Evolutionary conservation across 2,888 invertebrate genomes (phyloP), one percentile per base, ranked within the genome.

Genomic region (Microctonus hyperodae): DNA sequence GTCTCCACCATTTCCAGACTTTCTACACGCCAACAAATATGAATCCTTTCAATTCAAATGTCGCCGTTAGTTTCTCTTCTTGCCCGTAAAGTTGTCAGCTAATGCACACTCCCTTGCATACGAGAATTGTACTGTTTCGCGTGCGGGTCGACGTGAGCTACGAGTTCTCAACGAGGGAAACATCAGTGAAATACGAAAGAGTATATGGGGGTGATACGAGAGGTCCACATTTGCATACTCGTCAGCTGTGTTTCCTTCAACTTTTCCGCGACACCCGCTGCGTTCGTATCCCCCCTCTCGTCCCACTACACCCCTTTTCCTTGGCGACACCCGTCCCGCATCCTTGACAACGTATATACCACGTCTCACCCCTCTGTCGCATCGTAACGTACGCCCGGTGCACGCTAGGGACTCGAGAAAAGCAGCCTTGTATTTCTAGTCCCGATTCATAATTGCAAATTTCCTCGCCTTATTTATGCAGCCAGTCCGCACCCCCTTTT

Each of bases 381-480:
- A 48, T n/a, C 48, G 37, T 53, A 37, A 63, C 68, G 55, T 55
- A 35, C 63, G 59, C 57, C 56, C 56, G 55, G 44, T 64, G 67
- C 59, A 57, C 58, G 51, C 65, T 53, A 56, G 64, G 65, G 63
- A 65, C 56, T 37, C 70, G 75, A 78, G 79, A 76, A 77, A 77
- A 74, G 75, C 75, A 72, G 73, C 74, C 77, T 74, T 82, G 83
- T 82, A 82, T 81, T 83, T 82, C 83, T 79, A 79, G 80, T 78
- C 79, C 73, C 76, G 78, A 83, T 83, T 83, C 83, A 83, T 83
- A 83, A 83, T 84, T 84, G 83, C 83, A 83, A 83, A 83, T 83
- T 83, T 83, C 80, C 77, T 76, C 76, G 79, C 75, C 81, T 82
- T 83, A 83, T 83, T 83, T 83, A 83, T 83, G 82, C 82, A 81